phyloP scores from a whole-genome alignment of 2,888 invertebrate species.

The Stenurella melanura region DNA sequence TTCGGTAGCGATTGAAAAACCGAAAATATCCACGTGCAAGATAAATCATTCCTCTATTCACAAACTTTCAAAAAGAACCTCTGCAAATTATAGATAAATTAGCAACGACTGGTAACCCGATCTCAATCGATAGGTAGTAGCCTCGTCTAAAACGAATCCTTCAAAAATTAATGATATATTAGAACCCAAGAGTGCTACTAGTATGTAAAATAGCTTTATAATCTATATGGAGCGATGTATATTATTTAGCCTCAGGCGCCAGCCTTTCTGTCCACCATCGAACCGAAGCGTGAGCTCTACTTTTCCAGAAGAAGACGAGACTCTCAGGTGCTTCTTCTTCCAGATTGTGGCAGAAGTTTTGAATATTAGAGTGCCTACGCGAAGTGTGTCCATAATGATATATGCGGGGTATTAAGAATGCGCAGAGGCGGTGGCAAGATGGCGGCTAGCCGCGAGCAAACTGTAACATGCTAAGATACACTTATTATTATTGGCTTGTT shows the following conservation, averaged over 20 bases:
- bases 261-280: slow-evolving; percentile 53
- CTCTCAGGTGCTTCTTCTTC: slow-evolving; percentile 46
- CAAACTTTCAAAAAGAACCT: slow-evolving; percentile 23
- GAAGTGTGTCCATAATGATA: slow-evolving; percentile 75
- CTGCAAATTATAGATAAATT: slow-evolving; percentile 30
- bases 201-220: slow-evolving; percentile 73
- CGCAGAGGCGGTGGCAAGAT: slow-evolving; percentile 70
- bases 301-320: slow-evolving; percentile 41
- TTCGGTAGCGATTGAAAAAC: not conserved
- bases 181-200: slow-evolving; percentile 72
- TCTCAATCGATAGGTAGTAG: slow-evolving; percentile 26
- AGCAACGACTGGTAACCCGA: slow-evolving; percentile 29
- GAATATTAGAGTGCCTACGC: slow-evolving; percentile 70
- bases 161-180: slow-evolving; percentile 72
- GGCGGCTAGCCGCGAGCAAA: slow-evolving; percentile 61
- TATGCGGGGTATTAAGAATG: slow-evolving; percentile 68
- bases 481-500: slow-evolving; percentile 59
- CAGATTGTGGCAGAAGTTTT: slow-evolving; percentile 64
- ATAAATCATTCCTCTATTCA: not conserved
- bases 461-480: slow-evolving; percentile 52
- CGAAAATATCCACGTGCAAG: not conserved
- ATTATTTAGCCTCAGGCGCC: slow-evolving; percentile 67
- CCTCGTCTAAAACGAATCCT: slow-evolving; percentile 60
- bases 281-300: slow-evolving; percentile 49
- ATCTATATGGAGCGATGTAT: slow-evolving; percentile 72